Conservation (phyloP, 2,797 vertebrate genomes). For the Gadopsis marmoratus region DNA sequence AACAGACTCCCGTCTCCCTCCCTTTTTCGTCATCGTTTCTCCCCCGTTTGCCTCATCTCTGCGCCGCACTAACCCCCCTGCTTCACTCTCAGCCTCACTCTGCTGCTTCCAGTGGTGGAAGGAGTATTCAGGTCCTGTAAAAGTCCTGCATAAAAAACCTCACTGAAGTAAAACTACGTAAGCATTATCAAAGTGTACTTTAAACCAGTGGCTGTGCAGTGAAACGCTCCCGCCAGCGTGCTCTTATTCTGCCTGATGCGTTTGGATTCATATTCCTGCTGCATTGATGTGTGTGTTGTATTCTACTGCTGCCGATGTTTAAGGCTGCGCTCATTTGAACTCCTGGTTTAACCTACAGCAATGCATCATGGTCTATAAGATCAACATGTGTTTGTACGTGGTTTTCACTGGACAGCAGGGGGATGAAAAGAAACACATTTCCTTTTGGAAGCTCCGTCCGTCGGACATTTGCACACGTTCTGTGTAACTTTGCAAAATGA, state of each 20-base stretch:
- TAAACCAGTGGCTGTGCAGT: background rate
- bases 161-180: background rate
- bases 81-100: background rate
- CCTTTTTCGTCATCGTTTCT: conserved; percentile 48
- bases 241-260: background rate
- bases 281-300: background rate
- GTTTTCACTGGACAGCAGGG: too few relatives aligned
- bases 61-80: background rate
- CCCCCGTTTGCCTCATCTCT: conserved; percentile 16
- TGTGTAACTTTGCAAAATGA: too few relatives aligned
- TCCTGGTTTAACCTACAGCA: background rate
- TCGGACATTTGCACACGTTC: too few relatives aligned
- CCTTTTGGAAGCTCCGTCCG: too few relatives aligned
- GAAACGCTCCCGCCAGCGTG: background rate
- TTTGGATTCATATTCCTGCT: background rate
- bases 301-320: background rate
- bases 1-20: conserved; percentile 65
- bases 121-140: background rate
- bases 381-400: background rate
- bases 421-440: too few relatives aligned
- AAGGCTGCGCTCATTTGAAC: background rate
- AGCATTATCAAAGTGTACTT: background rate
- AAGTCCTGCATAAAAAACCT: background rate
- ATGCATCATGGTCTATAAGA: background rate
- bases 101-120: conserved; percentile 2